phyloP scores from a whole-genome alignment of 2,888 invertebrate species.

The Netelia fuscicornis region DNA sequence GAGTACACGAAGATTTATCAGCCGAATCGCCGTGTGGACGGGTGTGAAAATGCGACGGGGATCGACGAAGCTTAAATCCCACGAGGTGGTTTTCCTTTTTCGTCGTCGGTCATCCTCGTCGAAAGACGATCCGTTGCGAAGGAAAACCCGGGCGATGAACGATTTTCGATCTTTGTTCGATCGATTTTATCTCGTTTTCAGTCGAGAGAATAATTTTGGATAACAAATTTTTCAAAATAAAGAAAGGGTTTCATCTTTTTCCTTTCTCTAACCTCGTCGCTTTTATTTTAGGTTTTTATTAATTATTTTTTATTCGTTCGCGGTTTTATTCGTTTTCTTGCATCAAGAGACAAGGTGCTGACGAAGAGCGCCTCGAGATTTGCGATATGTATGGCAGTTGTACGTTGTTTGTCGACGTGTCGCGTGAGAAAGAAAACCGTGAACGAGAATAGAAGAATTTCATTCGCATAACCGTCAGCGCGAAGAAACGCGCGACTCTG shows the following conservation, averaged over 20 bases:
- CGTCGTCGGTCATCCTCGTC: background rate
- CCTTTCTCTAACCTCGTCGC: too few species aligned
- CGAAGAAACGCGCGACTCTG: background rate
- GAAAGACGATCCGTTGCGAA: background rate
- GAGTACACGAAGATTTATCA: conserved; percentile 28
- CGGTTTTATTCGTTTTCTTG: too few species aligned
- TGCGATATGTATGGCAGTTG: too few species aligned
- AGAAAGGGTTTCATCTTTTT: background rate
- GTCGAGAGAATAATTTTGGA: background rate
- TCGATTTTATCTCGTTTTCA: background rate
- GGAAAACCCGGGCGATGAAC: too few species aligned
- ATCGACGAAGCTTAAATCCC: conserved; percentile 3
- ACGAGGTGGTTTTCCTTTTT: background rate
- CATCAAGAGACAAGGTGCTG: background rate
- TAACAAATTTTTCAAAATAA: background rate
- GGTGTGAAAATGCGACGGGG: conserved; percentile 29
- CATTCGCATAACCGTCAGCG: conserved; percentile 20
- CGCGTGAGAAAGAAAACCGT: background rate
- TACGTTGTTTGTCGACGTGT: too few species aligned
- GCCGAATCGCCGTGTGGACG: background rate
- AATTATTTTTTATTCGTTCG: background rate
- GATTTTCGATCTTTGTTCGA: too few species aligned
- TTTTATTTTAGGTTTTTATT: background rate
- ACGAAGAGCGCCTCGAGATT: too few species aligned
- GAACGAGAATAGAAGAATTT: conserved; percentile 11